Evolutionary conservation across 2,888 invertebrate genomes (phyloP).

Genomic region (Trilocha varians): DNA sequence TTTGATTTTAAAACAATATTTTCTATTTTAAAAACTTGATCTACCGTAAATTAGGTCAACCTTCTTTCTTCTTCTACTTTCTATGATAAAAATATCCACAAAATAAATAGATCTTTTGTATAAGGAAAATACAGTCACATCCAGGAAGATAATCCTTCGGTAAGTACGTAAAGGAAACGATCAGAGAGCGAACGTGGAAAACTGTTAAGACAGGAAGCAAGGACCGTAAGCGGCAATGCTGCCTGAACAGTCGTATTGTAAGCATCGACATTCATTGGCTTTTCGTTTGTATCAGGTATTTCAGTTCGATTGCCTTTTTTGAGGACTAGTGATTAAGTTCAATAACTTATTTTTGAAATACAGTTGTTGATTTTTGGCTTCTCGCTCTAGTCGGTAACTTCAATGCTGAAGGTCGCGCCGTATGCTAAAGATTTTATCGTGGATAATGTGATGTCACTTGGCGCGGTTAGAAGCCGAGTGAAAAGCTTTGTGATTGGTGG

Average conservation of each 20-base stretch:
- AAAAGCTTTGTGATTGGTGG: too few relatives aligned
- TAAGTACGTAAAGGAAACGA: conserved; percentile 17
- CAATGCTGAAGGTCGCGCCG: too few relatives aligned
- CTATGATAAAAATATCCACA: background rate
- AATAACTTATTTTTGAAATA: too few relatives aligned
- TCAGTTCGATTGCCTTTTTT: background rate
- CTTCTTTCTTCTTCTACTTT: too few relatives aligned
- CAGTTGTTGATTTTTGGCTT: too few relatives aligned
- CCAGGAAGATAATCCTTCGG: conserved; percentile 5
- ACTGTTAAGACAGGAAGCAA: conserved; percentile 24
- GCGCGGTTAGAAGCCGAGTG: too few relatives aligned
- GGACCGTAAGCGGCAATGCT: conserved; percentile 20
- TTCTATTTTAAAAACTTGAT: too few relatives aligned
- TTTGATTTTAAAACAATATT: too few relatives aligned
- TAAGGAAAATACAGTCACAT: conserved; percentile 1
- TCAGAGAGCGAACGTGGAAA: conserved; percentile 22
- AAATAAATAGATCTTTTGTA: background rate
- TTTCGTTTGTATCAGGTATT: background rate
- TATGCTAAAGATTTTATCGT: too few relatives aligned
- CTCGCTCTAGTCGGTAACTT: too few relatives aligned
- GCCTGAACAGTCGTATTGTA: conserved; percentile 7
- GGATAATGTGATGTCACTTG: too few relatives aligned
- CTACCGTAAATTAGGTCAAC: too few relatives aligned
- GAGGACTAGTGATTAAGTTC: background rate
- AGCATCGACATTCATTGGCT: background rate